Conservation (phyloP, 2,888 invertebrate genomes). For the Lasioglossum lativentre region DNA sequence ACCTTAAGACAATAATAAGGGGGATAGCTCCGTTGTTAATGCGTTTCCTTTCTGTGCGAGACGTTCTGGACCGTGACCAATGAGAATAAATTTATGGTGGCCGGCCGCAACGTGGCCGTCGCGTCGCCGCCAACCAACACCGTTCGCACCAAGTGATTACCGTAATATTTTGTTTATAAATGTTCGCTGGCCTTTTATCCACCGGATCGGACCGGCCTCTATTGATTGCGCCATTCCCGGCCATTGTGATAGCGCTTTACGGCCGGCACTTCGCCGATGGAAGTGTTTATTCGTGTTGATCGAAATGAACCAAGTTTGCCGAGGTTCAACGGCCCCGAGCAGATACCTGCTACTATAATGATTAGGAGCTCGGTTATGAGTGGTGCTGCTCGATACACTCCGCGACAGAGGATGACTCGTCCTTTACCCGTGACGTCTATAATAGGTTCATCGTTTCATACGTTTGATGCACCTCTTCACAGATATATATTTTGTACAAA, state of each 20-base stretch:
- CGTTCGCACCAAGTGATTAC: constrained; percentile 56
- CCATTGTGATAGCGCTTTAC: background rate
- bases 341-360: background rate
- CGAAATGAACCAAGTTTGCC: background rate
- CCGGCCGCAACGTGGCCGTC: constrained; percentile 13
- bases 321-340: background rate
- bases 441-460: background rate
- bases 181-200: constrained; percentile 13
- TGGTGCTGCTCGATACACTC: background rate
- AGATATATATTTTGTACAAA: no score
- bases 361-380: background rate
- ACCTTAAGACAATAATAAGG: constrained; percentile 73
- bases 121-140: constrained; percentile 24
- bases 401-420: background rate
- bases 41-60: constrained; percentile 61
- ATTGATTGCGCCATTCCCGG: constrained; percentile 9
- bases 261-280: background rate
- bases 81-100: constrained; percentile 69
- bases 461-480: background rate
- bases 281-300: background rate
- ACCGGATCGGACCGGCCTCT: background rate
- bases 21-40: constrained; percentile 65
- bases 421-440: background rate
- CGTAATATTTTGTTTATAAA: constrained; percentile 62
- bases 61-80: constrained; percentile 69